Percentiles rank a stretch among this genome's conserved stretches.
Conservation (phyloP, 2,888 invertebrate genomes). For the Tubulanus polymorphus region DNA sequence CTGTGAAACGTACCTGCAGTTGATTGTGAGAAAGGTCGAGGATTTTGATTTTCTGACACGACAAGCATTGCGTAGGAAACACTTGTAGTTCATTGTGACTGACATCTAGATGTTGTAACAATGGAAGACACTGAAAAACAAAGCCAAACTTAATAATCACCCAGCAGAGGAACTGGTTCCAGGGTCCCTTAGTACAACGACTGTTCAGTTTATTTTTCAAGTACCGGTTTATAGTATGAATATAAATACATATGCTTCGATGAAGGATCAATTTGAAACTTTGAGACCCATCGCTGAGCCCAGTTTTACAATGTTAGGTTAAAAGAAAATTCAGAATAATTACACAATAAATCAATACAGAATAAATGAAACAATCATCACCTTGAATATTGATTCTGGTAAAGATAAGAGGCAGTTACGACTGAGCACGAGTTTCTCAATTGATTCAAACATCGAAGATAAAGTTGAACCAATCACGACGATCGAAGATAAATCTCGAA, state of each 20-base stretch:
- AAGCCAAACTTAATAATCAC: too few relatives aligned
- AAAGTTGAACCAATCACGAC: constrained; percentile 15
- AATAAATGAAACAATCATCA: constrained; percentile 13
- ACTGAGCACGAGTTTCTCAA: constrained; percentile 30
- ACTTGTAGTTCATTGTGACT: constrained; percentile 26
- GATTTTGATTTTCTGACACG: constrained; percentile 22
- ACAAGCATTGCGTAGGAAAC: constrained; percentile 28
- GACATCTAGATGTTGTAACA: constrained; percentile 27
- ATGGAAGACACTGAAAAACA: constrained; percentile 29
- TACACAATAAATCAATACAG: too few relatives aligned
- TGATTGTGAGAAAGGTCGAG: constrained; percentile 34
- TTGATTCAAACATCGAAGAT: constrained; percentile 18
- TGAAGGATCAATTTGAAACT: too few relatives aligned
- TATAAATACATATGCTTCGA: too few relatives aligned
- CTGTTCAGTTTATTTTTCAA: too few relatives aligned
- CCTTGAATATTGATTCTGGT: constrained; percentile 32
- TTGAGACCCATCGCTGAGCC: too few relatives aligned
- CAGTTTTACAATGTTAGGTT: too few relatives aligned
- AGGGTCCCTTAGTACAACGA: too few relatives aligned
- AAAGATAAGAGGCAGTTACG: constrained; percentile 27
- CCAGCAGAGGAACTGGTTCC: too few relatives aligned
- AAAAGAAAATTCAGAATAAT: too few relatives aligned
- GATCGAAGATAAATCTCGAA: constrained; percentile 23
- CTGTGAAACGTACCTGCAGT: not conserved
- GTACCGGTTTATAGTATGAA: too few relatives aligned